Base-by-base conservation (phyloP, 2,888 invertebrate genomes). In the Drosophila pseudotalamancana region DNA sequence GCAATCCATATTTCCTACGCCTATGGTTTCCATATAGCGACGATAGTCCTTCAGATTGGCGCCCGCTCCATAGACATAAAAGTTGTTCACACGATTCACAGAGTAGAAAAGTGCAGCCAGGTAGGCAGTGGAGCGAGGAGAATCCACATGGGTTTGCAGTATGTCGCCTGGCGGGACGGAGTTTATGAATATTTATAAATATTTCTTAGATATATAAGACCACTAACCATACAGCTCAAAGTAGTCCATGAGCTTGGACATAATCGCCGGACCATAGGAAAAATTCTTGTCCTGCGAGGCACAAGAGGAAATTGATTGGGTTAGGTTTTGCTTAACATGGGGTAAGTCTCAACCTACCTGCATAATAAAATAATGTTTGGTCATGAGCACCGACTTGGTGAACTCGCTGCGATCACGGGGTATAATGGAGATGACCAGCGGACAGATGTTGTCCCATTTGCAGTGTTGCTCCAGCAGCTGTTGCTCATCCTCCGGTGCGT, bases 71-170 rank as follows among this genome's bases (percentile, higher is more conserved):
- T 94, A 95, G 1, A 93, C 94, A 63, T 94, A 89, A 27, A 95
- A 91, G 72, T 92, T 92, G 19, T 93, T 93, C 1, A 94, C 93
- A 35, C 93, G 92, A 59, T 93, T 93, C 25, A 94, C 93, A 18
- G 93, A 93, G 3, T 92, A 91, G 23, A 95, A 90, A 6, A 95
- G 92, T 1, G 94, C 94, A 0, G 96, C 96, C 37, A 96, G 90
- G 87, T 96, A 97, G 0, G 95, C 96, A 0, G 95, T 95, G 37
- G 96, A 95, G 6, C 96, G 93, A 0, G 96, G 96, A 0, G 96
- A 96, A 0, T 95, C 94, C 0, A 96, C 94, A 82, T 97, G 96
- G 0, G 96, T 96, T 84, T 96, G 95, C 0, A 96, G 93, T 0
- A 97, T 94, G 18, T 94, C 95, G 2, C 72, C 72, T 72, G 29